Evolutionary conservation across 2,113 vertebrate species (phyloP).

Genomic region (Pelecanoides urinatrix): DNA sequence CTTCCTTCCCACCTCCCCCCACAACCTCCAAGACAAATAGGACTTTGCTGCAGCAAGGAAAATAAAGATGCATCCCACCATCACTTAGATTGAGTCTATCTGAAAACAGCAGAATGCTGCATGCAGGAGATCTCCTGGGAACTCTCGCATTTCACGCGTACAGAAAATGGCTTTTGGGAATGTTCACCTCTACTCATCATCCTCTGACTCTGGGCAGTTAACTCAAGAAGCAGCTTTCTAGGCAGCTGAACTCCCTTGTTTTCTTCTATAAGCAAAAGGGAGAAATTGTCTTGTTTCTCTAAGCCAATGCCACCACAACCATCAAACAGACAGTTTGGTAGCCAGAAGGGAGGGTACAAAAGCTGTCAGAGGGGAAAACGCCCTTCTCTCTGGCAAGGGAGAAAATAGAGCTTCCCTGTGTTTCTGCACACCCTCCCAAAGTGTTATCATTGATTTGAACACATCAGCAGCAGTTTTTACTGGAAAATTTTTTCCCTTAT

Average conservation of each 20-base stretch:
- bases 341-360: not conserved
- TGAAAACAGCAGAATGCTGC: not conserved
- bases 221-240: not conserved
- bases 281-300: not conserved
- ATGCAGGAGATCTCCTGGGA: not conserved
- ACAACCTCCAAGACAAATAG: not conserved
- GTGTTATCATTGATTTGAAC: not conserved
- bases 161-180: not conserved
- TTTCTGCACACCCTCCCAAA: not conserved
- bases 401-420: not conserved
- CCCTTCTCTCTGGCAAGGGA: not conserved
- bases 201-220: not conserved
- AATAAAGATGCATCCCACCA: not conserved
- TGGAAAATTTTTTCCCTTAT: not conserved
- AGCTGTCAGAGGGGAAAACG: not conserved
- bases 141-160: not conserved
- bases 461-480: not conserved
- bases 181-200: fast-evolving
- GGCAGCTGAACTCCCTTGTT: not conserved
- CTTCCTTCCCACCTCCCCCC: not conserved
- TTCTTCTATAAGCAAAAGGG: not conserved
- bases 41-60: not conserved
- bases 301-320: not conserved
- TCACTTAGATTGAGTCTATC: fast-evolving
- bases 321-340: not conserved